phyloP scores from a whole-genome alignment of 2,888 invertebrate species.

The Dasypogon diadema region DNA sequence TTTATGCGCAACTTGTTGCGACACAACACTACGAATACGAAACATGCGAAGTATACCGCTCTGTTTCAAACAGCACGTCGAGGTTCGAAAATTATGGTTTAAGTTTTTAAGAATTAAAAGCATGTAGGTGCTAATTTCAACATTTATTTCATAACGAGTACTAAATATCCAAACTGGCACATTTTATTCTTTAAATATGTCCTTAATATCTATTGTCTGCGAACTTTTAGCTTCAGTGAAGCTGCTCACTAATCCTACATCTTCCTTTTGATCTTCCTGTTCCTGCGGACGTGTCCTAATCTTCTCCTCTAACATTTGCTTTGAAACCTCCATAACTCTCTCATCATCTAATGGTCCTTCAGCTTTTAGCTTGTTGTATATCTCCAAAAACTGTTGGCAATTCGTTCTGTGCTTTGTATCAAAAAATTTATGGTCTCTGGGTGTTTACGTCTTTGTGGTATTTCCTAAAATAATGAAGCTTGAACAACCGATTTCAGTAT shows the following conservation, averaged over 20 bases:
- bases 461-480: slow-evolving; percentile 70
- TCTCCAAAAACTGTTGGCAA: slow-evolving; percentile 74
- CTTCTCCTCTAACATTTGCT: slow-evolving; percentile 64
- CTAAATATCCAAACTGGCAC: too few relatives aligned
- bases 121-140: too few relatives aligned
- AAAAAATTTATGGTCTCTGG: slow-evolving; percentile 72
- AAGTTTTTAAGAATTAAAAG: too few relatives aligned
- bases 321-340: slow-evolving; percentile 69
- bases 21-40: too few relatives aligned
- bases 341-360: slow-evolving; percentile 72
- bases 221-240: slow-evolving; percentile 10
- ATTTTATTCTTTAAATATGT: slow-evolving; percentile 40
- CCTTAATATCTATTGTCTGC: slow-evolving; percentile 1
- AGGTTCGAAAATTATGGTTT: too few relatives aligned
- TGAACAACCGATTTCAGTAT: neutral
- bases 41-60: too few relatives aligned
- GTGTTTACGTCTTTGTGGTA: slow-evolving; percentile 74
- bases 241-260: neutral
- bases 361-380: slow-evolving; percentile 73
- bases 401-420: slow-evolving; percentile 69
- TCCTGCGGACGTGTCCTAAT: neutral
- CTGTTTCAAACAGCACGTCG: too few relatives aligned
- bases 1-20: too few relatives aligned
- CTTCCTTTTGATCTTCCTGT: neutral
- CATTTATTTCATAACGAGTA: too few relatives aligned